phyloP scores from a whole-genome alignment of 2,797 vertebrate genomes.

The Danionella dracula region DNA sequence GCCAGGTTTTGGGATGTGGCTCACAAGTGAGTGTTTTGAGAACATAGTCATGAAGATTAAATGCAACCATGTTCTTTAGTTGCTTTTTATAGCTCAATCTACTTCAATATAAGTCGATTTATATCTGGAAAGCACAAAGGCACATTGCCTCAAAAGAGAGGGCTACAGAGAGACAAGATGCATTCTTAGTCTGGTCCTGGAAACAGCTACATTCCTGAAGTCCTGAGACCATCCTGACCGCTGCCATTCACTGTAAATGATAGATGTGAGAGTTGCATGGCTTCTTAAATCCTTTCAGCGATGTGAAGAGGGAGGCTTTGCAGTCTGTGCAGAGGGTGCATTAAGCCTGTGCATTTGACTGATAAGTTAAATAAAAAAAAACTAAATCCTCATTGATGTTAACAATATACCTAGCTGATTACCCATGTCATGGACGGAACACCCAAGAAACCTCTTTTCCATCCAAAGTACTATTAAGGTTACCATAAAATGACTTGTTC shows the following conservation, averaged over 20 bases:
- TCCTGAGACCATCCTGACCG: conserved; percentile 1
- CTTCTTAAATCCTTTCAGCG: neutral
- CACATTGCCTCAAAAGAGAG: neutral
- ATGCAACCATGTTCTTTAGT: neutral
- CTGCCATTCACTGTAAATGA: conserved; percentile 7
- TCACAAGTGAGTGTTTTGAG: neutral
- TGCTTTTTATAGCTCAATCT: no score
- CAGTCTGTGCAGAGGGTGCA: no score
- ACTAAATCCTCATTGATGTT: no score
- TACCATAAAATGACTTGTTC: no score
- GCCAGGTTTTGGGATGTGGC: neutral
- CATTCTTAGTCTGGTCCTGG: neutral
- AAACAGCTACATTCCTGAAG: conserved; percentile 2
- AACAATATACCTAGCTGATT: no score
- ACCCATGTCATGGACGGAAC: no score
- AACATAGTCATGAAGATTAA: neutral
- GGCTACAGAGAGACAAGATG: neutral
- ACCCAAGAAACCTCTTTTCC: no score
- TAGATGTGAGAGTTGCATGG: neutral
- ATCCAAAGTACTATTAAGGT: no score
- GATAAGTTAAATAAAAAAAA: no score
- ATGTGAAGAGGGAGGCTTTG: no score
- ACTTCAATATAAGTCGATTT: no score
- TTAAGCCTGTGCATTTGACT: no score
- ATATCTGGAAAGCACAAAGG: neutral